phyloP scores from a whole-genome alignment of 2,888 invertebrate species.

The Torymus tubicola region DNA sequence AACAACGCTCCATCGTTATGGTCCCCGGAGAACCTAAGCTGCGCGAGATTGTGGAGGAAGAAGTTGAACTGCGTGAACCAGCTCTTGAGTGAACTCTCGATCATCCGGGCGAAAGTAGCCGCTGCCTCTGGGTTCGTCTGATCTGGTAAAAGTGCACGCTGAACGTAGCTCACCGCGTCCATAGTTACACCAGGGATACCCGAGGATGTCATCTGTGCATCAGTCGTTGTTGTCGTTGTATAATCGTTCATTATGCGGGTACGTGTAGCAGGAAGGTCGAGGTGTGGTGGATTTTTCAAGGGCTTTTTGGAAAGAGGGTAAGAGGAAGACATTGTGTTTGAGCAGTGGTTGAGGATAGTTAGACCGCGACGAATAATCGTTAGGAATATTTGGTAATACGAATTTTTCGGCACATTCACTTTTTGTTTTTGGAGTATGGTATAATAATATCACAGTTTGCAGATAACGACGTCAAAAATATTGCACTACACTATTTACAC shows the following conservation, averaged over 20 bases:
- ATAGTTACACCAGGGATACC: conserved; percentile 94
- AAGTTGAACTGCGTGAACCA: conserved; percentile 98
- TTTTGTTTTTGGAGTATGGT: no score
- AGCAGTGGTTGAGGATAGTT: no score
- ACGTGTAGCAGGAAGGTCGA: not conserved
- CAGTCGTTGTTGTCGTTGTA: conserved; percentile 71
- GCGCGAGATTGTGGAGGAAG: conserved; percentile 97
- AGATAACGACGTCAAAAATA: no score
- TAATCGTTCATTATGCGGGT: conserved; percentile 45
- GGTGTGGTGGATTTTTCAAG: no score
- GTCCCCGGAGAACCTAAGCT: conserved; percentile 93
- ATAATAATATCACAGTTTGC: no score
- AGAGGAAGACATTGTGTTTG: not conserved
- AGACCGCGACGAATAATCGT: no score
- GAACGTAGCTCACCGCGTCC: conserved; percentile 94
- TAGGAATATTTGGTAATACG: no score
- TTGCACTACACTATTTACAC: no score
- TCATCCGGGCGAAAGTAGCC: conserved; percentile 96
- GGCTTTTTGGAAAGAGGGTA: no score
- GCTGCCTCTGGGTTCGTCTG: conserved; percentile 96
- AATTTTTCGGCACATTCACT: no score
- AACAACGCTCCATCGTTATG: conserved; percentile 88
- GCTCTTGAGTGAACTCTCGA: conserved; percentile 94
- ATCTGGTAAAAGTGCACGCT: conserved; percentile 91
- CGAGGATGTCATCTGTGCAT: conserved; percentile 89